Evolutionary conservation across 2,888 invertebrate genomes (phyloP).

Genomic region (Drosophila subsilvestris): DNA sequence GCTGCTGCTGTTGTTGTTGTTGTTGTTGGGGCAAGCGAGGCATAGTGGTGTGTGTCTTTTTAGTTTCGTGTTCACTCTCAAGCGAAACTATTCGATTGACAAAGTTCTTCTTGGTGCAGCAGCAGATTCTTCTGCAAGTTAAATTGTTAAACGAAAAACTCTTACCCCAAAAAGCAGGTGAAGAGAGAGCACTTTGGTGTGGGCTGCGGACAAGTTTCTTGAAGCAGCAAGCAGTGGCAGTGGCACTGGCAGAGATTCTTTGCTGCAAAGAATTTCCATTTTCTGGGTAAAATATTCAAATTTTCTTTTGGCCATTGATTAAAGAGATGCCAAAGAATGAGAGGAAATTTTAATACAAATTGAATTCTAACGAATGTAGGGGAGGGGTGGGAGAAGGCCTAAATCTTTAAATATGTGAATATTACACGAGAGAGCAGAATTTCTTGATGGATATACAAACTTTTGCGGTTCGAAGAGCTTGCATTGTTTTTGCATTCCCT

Average conservation of each 20-base stretch:
- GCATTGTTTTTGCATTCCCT: no score
- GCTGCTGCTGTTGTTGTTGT: neutral
- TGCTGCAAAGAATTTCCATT: neutral
- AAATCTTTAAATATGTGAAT: no score
- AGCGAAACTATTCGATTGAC: conserved; percentile 65
- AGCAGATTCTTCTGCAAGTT: conserved; percentile 38
- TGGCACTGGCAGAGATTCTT: neutral
- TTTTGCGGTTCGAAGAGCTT: neutral
- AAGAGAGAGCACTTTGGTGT: conserved; percentile 1
- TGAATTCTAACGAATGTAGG: neutral
- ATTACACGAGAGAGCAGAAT: no score
- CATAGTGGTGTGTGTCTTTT: conserved; percentile 13
- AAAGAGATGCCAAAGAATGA: neutral
- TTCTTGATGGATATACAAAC: neutral
- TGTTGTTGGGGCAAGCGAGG: conserved; percentile 20
- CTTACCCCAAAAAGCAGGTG: neutral
- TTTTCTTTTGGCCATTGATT: neutral
- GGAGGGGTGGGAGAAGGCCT: no score
- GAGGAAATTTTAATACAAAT: neutral
- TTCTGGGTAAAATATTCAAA: neutral
- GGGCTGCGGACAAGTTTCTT: conserved; percentile 19
- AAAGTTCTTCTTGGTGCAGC: conserved; percentile 52
- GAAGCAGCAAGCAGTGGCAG: neutral
- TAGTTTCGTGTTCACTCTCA: conserved; percentile 43
- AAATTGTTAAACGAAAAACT: conserved; percentile 42